Evolutionary conservation across 2,113 vertebrate species (phyloP).

Genomic region (Phocoena phocoena): DNA sequence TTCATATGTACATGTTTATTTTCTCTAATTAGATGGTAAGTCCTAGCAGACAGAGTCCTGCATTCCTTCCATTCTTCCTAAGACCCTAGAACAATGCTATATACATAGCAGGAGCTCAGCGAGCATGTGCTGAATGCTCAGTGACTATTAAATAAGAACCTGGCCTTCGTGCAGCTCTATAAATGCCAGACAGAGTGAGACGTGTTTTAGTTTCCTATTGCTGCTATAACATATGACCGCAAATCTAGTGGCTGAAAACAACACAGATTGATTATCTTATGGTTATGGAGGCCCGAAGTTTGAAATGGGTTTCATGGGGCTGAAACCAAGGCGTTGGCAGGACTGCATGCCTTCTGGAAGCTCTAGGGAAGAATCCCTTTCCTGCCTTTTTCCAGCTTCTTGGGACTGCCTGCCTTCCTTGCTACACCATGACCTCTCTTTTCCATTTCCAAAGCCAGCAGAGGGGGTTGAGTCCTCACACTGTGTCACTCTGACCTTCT

Average conservation of each 20-base stretch:
- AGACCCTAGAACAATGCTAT: background rate
- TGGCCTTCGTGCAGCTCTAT: background rate
- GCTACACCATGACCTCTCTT: background rate
- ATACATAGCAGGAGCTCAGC: background rate
- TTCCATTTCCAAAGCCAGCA: background rate
- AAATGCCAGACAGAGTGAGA: background rate
- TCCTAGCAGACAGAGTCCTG: background rate
- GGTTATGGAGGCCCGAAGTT: background rate
- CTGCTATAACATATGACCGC: background rate
- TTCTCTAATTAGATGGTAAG: background rate
- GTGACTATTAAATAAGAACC: background rate
- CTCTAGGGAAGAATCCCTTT: background rate
- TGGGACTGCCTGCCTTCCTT: background rate
- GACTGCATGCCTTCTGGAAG: background rate
- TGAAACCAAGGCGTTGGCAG: background rate
- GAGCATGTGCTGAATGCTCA: background rate
- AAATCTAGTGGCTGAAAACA: background rate
- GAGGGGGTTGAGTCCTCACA: accelerated
- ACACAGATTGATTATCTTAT: background rate
- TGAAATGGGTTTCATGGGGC: background rate
- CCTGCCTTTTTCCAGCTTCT: background rate
- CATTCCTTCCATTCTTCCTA: background rate
- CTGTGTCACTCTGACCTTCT: background rate
- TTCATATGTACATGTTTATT: background rate
- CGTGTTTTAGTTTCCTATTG: background rate